phyloP scores from a whole-genome alignment of 1,140 invertebrate species.

The Zaprionus vittiger region DNA sequence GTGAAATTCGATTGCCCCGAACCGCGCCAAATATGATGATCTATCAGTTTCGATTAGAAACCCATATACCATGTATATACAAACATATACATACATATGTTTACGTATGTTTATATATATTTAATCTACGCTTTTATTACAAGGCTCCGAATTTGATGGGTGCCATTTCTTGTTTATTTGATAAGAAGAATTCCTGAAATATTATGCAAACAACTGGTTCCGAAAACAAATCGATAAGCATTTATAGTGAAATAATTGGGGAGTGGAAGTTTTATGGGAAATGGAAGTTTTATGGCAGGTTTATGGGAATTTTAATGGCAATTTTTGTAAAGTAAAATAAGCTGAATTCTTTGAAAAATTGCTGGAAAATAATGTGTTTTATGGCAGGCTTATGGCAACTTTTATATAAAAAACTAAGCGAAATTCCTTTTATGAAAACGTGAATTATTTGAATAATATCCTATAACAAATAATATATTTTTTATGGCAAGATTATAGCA shows the following conservation, averaged over 20 bases:
- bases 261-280: background rate
- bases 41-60: slow-evolving; percentile 22
- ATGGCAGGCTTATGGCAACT: background rate
- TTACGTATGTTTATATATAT: background rate
- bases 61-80: background rate
- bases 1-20: slow-evolving; percentile 18
- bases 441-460: background rate
- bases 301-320: background rate
- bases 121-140: background rate
- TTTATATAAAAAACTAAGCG: background rate
- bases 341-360: background rate
- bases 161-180: background rate
- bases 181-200: background rate
- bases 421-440: background rate
- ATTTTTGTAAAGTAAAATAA: background rate
- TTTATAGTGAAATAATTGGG: background rate
- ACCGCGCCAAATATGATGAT: slow-evolving; percentile 40
- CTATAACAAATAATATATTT: too few species aligned
- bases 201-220: background rate
- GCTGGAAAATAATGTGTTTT: background rate
- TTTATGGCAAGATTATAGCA: background rate
- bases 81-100: background rate
- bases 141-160: background rate
- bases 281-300: background rate
- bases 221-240: background rate